phyloP scores from a whole-genome alignment of 37 sponge, comb jelly and placozoan genomes.

The Spongia lamella region DNA sequence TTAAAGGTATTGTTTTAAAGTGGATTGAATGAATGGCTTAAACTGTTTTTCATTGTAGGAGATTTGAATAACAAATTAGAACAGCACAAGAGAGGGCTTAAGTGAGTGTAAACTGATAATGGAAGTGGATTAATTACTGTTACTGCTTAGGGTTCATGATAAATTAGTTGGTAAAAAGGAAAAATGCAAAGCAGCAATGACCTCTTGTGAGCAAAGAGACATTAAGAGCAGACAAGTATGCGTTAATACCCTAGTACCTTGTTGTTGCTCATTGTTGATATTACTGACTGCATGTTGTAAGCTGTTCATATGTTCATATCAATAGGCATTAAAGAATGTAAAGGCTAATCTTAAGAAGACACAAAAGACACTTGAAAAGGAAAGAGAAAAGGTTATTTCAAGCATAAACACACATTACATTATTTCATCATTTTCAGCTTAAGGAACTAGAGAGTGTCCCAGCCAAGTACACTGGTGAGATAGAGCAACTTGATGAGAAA shows the following conservation, averaged over 20 bases:
- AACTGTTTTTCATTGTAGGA: conserved; percentile 2
- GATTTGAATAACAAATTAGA: conserved; percentile 35
- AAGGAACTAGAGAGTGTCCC: no score
- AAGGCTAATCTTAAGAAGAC: conserved; percentile 71
- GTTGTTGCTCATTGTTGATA: no score
- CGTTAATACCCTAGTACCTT: no score
- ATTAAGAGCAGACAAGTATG: conserved; percentile 73
- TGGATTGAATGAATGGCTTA: background rate
- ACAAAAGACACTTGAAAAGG: conserved; percentile 74
- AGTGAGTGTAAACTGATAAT: conserved; percentile 16
- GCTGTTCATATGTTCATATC: background rate
- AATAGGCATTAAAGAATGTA: conserved; percentile 82
- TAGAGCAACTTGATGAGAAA: no score
- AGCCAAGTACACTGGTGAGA: no score
- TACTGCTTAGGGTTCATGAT: conserved; percentile 23
- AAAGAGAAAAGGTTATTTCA: conserved; percentile 65
- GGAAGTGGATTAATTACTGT: background rate
- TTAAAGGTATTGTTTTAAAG: conserved; percentile 11
- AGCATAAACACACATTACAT: no score
- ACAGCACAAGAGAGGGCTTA: conserved; percentile 47
- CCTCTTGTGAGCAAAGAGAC: conserved; percentile 77
- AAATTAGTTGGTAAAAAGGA: conserved; percentile 49
- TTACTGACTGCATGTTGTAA: no score
- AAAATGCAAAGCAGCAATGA: conserved; percentile 38
- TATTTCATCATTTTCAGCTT: no score